Evolutionary conservation across 1,140 invertebrate genomes (phyloP), one percentile per base, ranked within the genome.

Genomic region (Diorhabda carinulata): DNA sequence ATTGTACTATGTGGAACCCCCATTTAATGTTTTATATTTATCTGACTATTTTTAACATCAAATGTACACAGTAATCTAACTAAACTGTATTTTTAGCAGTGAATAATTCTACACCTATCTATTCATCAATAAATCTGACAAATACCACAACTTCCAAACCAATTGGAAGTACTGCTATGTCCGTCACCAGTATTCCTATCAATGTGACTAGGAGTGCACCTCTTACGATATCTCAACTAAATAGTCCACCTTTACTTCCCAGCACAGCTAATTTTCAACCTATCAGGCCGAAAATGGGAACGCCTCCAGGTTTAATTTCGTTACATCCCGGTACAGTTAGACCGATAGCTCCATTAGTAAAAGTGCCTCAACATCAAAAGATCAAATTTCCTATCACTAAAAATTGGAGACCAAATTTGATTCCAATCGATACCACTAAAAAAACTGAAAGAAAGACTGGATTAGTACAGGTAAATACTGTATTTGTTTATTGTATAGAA

Each of bases 321-420:
- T 72, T 81, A 5, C 77, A 81, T 61, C 77, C 79, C 2, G 77
- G 79, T 1, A 80, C 77, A n/a, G 25, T 58, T 6, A 64, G 73
- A 40, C 78, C 80, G 0, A 69, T 76, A 3, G 70, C 72, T 10
- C 74, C 70, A 3, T 69, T 57, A 70, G 66, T 76, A 43, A 75
- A 71, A 67, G 62, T 71, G 62, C 67, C 70, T 5, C 79, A 82
- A 3, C 80, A 82, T 5, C 85, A 85, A 68, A 85, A 83, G 73
- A 78, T 80, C 57, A 86, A 85, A 61, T 79, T 76, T 64, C 77
- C 77, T 7, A 77, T 73, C 43, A 80, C 67, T 41, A 88, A 88
- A 69, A 87, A 86, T 65, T 89, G 88, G 88, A 81, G 88, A 66
- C 88, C 88, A 3, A 89, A 87, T n/a, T 78, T 89, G 7, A 88